Evolutionary conservation across 2,113 vertebrate species (phyloP).

Genomic region (Butastur rufipennis): DNA sequence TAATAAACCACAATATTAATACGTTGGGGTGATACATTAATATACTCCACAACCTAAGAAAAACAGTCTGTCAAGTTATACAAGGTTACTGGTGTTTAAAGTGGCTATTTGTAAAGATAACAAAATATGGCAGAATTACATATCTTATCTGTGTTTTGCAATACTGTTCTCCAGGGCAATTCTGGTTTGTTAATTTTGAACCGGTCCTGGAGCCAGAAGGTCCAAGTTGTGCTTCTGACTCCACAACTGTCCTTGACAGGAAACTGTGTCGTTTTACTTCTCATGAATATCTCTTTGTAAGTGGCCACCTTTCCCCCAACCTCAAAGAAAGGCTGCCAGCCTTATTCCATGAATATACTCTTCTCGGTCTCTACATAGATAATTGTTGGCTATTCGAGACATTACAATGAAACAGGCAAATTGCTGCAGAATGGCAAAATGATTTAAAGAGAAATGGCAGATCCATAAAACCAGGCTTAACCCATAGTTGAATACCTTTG

Average conservation of each 20-base stretch:
- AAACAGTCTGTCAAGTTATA: not conserved
- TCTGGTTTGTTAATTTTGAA: not conserved
- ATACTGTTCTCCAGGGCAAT: not conserved
- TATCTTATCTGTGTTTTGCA: not conserved
- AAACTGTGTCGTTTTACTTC: fast-evolving
- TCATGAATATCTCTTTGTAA: not conserved
- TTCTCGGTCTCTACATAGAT: not conserved
- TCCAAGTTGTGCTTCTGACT: not conserved
- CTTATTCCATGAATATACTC: not conserved
- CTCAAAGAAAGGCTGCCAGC: not conserved
- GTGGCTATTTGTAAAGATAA: not conserved
- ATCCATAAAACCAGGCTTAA: not conserved
- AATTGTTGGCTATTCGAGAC: not conserved
- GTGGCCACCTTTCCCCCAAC: not conserved
- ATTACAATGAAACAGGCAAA: not conserved
- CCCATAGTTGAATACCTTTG: not conserved
- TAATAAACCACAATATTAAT: not conserved
- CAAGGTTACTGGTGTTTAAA: not conserved
- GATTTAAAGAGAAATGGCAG: not conserved
- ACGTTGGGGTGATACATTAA: not conserved
- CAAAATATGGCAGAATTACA: not conserved
- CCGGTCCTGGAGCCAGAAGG: not conserved
- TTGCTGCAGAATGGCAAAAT: not conserved
- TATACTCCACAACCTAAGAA: not conserved
- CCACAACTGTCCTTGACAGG: not conserved